Evolutionary conservation across 2,888 invertebrate genomes (phyloP).

Genomic region (Pyrrhia umbra): DNA sequence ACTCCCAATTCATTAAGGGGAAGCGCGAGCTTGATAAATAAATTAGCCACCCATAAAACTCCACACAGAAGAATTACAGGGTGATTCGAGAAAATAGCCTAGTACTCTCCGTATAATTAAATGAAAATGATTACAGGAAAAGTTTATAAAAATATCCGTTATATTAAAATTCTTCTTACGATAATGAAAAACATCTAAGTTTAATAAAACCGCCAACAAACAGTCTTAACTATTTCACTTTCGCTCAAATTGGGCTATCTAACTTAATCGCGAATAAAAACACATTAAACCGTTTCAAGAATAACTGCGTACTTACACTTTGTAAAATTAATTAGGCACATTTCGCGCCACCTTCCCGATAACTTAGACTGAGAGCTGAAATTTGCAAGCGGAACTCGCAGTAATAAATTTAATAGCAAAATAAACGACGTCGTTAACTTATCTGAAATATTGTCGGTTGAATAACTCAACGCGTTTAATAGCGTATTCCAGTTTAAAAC

Average conservation of each 20-base stretch:
- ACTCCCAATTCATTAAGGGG: constrained; percentile 52
- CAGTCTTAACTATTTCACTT: constrained; percentile 16
- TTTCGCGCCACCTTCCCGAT: constrained; percentile 66
- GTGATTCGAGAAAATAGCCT: constrained; percentile 36
- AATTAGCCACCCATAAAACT: constrained; percentile 49
- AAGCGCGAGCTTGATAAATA: constrained; percentile 54
- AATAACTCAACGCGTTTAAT: constrained; percentile 70
- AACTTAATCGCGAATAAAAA: constrained; percentile 49
- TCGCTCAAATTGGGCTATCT: constrained; percentile 25
- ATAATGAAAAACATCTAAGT: constrained; percentile 2
- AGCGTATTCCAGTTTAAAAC: constrained; percentile 70
- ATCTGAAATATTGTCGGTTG: constrained; percentile 74
- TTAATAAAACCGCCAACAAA: not conserved
- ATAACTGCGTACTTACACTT: constrained; percentile 57
- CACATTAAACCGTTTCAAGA: constrained; percentile 48
- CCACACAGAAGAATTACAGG: constrained; percentile 51
- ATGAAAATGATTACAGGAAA: constrained; percentile 43
- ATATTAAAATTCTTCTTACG: constrained; percentile 22
- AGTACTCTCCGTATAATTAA: constrained; percentile 47
- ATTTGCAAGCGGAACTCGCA: constrained; percentile 65
- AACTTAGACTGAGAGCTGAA: constrained; percentile 67
- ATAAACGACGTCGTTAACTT: constrained; percentile 76
- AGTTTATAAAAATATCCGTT: constrained; percentile 7
- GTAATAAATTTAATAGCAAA: constrained; percentile 74
- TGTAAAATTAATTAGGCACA: constrained; percentile 63